Evolutionary conservation across 2,113 vertebrate species (phyloP).

Genomic region (Salvelinus alpinus): DNA sequence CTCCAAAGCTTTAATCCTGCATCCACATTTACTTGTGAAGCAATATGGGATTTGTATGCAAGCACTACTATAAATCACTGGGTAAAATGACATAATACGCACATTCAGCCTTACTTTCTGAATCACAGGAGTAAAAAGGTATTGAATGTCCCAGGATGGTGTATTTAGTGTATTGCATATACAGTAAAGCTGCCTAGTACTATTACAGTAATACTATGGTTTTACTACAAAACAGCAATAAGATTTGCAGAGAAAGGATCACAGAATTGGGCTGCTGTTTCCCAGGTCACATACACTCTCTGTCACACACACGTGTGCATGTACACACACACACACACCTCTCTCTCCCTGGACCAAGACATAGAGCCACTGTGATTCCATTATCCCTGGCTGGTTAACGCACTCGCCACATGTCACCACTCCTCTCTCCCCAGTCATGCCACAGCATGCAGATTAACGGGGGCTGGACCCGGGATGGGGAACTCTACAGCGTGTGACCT

Average conservation of each 20-base stretch:
- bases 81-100: no score
- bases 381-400: constrained; percentile 35
- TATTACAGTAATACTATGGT: background rate
- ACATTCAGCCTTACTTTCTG: no score
- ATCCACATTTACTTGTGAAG: no score
- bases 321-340: no score
- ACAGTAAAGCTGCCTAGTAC: background rate
- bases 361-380: background rate
- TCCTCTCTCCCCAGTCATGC: constrained; percentile 21
- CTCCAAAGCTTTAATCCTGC: no score
- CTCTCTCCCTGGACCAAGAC: constrained; percentile 19
- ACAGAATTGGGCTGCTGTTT: background rate
- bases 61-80: no score
- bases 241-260: background rate
- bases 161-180: background rate
- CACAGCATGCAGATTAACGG: constrained; percentile 55
- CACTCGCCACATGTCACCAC: constrained; percentile 42
- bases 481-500: constrained; percentile 53
- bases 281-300: background rate
- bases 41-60: no score
- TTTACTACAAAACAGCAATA: background rate
- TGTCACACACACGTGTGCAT: background rate
- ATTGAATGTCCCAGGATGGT: no score
- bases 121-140: background rate
- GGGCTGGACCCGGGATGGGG: constrained; percentile 29